Base-by-base conservation (phyloP, 1,140 invertebrate species). In the Parapsyche elsis region DNA sequence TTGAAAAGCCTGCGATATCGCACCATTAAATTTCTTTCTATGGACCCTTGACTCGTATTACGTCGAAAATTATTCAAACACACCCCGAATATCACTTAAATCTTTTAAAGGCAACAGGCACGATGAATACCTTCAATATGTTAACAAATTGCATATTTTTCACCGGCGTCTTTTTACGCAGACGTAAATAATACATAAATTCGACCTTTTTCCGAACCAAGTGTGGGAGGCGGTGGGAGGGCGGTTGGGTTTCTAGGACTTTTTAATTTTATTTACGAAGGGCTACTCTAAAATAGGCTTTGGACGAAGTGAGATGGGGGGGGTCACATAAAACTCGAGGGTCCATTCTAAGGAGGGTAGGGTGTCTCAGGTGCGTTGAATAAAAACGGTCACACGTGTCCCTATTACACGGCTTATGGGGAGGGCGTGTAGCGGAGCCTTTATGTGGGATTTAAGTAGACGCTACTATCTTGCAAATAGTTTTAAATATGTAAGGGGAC, bases 221-320 rank as follows among this genome's bases (percentile, higher is more conserved):
- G 74, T 64, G 1, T 38, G 30, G 7, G 30, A 7, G 30, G 30
- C 7, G 30, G 30, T 7, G 30, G 30, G 1, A 1, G 30, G 7
- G 30, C 30, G 30, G 30, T 38, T 7, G 30, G 7, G 30, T 38
- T 1, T 38, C 30, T 38, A 38, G 30, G 76, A 80, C 76, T 64
- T 76, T 76, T 70, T 71, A 81, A 81, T 81, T 74, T 81, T 81
- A 81, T 81, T 77, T 81, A 81, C 75, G 75, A 23, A 23, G 21
- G 71, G 71, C 16, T 70, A 14, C 53, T 73, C 45, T 64, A 78
- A 78, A 81, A 57, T 44, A 76, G 64, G 67, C 59, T 74, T 74
- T 70, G 24, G 46, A 14, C 49, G 30, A 38, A 38, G 7, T 7
- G 30, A 38, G 49, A 10, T 2, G 12, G 49, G 10, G 30, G 49